Percentiles rank a stretch among this genome's conserved stretches.
Conservation (phyloP, 2,888 invertebrate genomes). For the Diachrysia chrysitis region DNA sequence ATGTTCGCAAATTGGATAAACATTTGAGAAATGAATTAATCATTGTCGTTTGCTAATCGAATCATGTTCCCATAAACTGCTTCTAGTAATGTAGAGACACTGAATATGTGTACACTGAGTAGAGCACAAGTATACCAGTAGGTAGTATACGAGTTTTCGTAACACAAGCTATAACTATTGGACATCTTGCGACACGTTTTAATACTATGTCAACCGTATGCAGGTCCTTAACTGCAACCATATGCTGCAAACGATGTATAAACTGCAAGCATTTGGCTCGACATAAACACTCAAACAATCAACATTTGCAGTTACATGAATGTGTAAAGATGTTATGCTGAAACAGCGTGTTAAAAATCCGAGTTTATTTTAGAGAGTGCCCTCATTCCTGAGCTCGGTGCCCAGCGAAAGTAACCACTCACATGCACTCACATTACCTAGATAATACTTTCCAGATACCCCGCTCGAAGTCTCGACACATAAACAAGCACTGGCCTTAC, state of each 20-base stretch:
- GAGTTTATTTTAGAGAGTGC: constrained; percentile 81
- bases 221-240: constrained; percentile 36
- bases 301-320: constrained; percentile 47
- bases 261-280: constrained; percentile 46
- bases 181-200: constrained; percentile 47
- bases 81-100: constrained; percentile 17
- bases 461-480: constrained; percentile 52
- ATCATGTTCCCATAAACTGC: constrained; percentile 15
- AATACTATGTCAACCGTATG: constrained; percentile 28
- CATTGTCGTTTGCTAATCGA: constrained; percentile 12
- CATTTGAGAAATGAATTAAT: constrained; percentile 20
- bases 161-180: constrained; percentile 40
- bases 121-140: constrained; percentile 5
- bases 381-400: constrained; percentile 78
- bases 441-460: constrained; percentile 68
- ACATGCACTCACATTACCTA: constrained; percentile 69
- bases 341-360: constrained; percentile 75
- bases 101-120: constrained; percentile 17
- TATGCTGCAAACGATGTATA: constrained; percentile 43
- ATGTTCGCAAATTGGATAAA: constrained; percentile 19
- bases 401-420: constrained; percentile 79
- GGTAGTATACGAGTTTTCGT: constrained; percentile 40
- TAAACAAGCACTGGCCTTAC: constrained; percentile 59
- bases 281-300: constrained; percentile 51
- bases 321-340: constrained; percentile 59